These are phyloP conservation scores for Thymallus thymallus DNA, from an alignment of 2,113 vertebrate species.

Conservation along the genomic window DNA sequence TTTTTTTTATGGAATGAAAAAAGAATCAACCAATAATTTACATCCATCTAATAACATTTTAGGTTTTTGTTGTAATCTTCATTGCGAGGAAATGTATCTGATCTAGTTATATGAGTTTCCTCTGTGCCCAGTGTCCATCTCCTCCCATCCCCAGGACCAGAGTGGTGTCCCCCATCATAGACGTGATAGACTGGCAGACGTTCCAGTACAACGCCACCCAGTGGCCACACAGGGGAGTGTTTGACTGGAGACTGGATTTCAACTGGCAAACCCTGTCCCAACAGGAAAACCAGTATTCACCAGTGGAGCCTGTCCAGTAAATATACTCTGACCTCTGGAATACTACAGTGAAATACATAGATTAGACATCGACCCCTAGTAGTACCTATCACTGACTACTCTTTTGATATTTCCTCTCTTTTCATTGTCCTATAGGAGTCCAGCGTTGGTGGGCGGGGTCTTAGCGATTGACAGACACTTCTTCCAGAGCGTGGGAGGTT, in stretches of 20 bases:
- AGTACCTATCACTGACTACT: neutral
- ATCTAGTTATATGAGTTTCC: neutral
- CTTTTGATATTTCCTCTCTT: neutral
- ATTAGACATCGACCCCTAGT: no score
- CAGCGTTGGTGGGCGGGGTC: slow-evolving; percentile 68
- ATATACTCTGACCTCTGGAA: slow-evolving; percentile 7
- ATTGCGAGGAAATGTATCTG: no score
- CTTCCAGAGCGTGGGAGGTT: slow-evolving; percentile 86
- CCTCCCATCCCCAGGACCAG: slow-evolving; percentile 70
- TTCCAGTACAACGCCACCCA: slow-evolving; percentile 79
- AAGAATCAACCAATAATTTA: no score
- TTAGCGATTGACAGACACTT: slow-evolving; percentile 83
- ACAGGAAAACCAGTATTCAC: slow-evolving; percentile 67
- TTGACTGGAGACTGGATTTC: slow-evolving; percentile 89
- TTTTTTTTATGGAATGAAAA: no score
- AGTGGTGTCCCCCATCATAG: slow-evolving; percentile 84
- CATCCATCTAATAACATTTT: no score
- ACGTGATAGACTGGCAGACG: slow-evolving; percentile 84
- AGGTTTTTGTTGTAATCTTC: no score
- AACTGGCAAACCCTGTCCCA: slow-evolving; percentile 78
- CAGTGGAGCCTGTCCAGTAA: slow-evolving; percentile 82
- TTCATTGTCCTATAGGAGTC: neutral
- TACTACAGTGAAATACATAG: no score
- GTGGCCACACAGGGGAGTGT: slow-evolving; percentile 76
- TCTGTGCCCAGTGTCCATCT: neutral